A percentile compares a stretch with the other conserved stretches of the same genome.
Conservation (phyloP, 2,113 vertebrate species). For the Sinosuthora webbiana region DNA sequence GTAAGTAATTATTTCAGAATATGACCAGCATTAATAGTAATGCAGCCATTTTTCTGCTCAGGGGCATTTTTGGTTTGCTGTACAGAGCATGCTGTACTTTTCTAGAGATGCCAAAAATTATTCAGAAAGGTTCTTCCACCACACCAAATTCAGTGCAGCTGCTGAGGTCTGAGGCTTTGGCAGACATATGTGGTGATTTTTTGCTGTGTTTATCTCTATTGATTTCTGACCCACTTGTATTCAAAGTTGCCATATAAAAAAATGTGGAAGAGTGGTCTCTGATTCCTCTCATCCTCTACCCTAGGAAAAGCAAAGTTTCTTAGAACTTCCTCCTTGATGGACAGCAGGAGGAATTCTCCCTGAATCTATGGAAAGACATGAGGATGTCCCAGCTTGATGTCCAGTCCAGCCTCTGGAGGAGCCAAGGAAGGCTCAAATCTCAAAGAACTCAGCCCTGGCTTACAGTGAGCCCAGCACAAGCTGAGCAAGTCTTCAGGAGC, state of each 20-base stretch:
- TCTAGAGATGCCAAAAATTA: not conserved
- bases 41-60: slow-evolving; percentile 32
- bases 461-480: not conserved
- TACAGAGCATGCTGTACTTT: not conserved
- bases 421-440: not conserved
- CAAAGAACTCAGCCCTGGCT: not conserved
- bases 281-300: not conserved
- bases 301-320: not conserved
- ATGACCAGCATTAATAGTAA: not conserved
- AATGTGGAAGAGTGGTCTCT: not conserved
- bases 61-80: not conserved
- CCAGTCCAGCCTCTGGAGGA: not conserved
- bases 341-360: not conserved
- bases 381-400: not conserved
- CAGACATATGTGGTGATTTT: not conserved
- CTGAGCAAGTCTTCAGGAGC: not conserved
- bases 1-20: slow-evolving; percentile 1
- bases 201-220: not conserved
- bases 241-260: not conserved
- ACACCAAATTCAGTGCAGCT: not conserved
- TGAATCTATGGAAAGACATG: not conserved
- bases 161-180: not conserved
- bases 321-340: not conserved
- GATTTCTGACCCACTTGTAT: not conserved
- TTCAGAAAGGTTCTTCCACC: not conserved